These are phyloP conservation scores for Gallinago stenura DNA, from an alignment of 2,797 vertebrate genomes.

Conservation along the genomic window DNA sequence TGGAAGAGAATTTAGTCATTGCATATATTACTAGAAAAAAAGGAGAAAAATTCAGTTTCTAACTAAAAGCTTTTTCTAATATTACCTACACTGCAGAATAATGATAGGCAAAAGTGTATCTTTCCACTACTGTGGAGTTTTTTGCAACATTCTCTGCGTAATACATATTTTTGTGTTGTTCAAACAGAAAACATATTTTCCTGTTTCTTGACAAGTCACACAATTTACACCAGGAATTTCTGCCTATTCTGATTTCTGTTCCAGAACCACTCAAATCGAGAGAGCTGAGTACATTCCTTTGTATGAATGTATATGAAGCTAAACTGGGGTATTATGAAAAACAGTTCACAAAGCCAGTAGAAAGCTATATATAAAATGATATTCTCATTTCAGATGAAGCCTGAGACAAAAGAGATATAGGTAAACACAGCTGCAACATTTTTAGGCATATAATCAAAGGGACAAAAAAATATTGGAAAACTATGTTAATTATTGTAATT, in stretches of 20 bases:
- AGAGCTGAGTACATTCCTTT: slow-evolving; percentile 61
- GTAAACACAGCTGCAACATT: slow-evolving; percentile 87
- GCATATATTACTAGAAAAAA: not conserved
- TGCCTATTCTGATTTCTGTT: slow-evolving; percentile 72
- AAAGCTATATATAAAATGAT: slow-evolving; percentile 85
- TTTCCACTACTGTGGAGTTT: not conserved
- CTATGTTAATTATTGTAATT: slow-evolving; percentile 86
- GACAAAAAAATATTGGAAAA: slow-evolving; percentile 85
- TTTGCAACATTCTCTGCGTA: slow-evolving; percentile 32
- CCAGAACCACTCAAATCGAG: slow-evolving; percentile 68
- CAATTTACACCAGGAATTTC: slow-evolving; percentile 53
- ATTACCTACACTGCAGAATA: slow-evolving; percentile 34
- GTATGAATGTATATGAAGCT: slow-evolving; percentile 70
- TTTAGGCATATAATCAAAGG: slow-evolving; percentile 83
- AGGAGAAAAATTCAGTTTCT: not conserved
- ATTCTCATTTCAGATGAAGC: slow-evolving; percentile 81
- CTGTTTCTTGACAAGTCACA: slow-evolving; percentile 65
- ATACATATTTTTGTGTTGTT: slow-evolving; percentile 69
- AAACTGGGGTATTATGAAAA: slow-evolving; percentile 79
- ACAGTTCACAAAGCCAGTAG: slow-evolving; percentile 84
- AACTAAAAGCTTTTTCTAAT: slow-evolving; percentile 24
- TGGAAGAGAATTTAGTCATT: not conserved
- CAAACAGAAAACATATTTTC: slow-evolving; percentile 68
- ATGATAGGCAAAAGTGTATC: slow-evolving; percentile 25
- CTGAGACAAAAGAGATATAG: slow-evolving; percentile 82